phyloP scores from a whole-genome alignment of 2,888 invertebrate species.

The Macroteleia sp. region DNA sequence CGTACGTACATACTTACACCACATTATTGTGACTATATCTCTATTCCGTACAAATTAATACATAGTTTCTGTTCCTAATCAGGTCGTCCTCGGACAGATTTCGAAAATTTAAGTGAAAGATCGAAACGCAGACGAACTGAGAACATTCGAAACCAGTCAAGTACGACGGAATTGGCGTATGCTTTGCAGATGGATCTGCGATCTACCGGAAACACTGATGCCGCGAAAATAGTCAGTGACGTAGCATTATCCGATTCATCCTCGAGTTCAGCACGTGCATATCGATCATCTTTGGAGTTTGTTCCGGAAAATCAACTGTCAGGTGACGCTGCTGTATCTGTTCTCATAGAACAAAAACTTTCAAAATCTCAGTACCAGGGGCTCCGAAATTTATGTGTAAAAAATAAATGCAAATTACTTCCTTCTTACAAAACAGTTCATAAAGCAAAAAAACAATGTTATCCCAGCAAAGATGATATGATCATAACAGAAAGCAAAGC shows the following conservation, averaged over 20 bases:
- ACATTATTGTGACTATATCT: conserved; percentile 1
- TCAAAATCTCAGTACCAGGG: conserved; percentile 34
- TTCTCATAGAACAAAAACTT: conserved; percentile 53
- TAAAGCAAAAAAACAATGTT: conserved; percentile 18
- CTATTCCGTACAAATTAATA: conserved; percentile 12
- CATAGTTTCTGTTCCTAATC: conserved; percentile 7
- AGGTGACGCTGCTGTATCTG: conserved; percentile 49
- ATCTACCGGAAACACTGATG: background rate
- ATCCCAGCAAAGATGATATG: conserved; percentile 12
- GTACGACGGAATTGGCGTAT: background rate
- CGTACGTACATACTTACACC: background rate
- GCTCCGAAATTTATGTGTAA: conserved; percentile 19
- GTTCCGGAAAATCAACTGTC: conserved; percentile 37
- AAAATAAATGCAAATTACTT: conserved; percentile 21
- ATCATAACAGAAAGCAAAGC: conserved; percentile 13
- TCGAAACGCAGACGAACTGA: conserved; percentile 15
- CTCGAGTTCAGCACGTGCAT: conserved; percentile 38
- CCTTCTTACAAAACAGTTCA: conserved; percentile 19
- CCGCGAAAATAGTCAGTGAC: conserved; percentile 12
- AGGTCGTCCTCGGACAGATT: conserved; percentile 5
- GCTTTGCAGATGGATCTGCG: conserved; percentile 8
- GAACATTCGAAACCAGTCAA: background rate
- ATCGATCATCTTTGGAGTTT: conserved; percentile 39
- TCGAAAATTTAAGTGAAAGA: conserved; percentile 2
- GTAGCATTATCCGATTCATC: conserved; percentile 18